Conservation (phyloP, 2,113 vertebrate species). For the Dasyprocta punctata region DNA sequence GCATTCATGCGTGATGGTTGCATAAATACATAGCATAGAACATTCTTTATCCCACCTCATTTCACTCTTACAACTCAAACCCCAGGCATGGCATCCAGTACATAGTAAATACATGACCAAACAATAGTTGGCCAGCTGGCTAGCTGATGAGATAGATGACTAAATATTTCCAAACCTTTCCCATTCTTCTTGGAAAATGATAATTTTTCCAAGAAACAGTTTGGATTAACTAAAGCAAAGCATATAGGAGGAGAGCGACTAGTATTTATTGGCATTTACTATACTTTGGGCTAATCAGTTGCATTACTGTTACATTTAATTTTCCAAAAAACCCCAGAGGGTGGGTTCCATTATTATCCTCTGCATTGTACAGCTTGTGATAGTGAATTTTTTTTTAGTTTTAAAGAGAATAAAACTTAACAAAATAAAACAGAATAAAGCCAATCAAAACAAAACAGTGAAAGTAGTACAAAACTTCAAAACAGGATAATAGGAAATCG, state of each 20-base stretch:
- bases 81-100: neutral
- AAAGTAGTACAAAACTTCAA: too few species aligned
- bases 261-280: neutral
- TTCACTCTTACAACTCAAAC: neutral
- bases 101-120: neutral
- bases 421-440: too few species aligned
- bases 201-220: neutral
- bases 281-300: neutral
- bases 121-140: neutral
- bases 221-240: neutral
- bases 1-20: neutral
- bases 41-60: neutral
- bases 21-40: neutral
- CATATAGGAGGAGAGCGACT: neutral
- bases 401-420: too few species aligned
- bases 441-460: too few species aligned
- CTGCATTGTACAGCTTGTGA: neutral
- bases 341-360: too few species aligned
- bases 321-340: slow-evolving; percentile 5
- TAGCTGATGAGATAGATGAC: neutral
- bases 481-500: too few species aligned
- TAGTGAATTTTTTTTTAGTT: neutral
- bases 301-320: neutral
- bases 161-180: neutral
- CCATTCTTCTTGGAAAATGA: neutral